Evolutionary conservation across 2,113 vertebrate genomes (phyloP), one percentile per base, ranked within the genome.

Genomic region (Pseudorectes ferrugineus): DNA sequence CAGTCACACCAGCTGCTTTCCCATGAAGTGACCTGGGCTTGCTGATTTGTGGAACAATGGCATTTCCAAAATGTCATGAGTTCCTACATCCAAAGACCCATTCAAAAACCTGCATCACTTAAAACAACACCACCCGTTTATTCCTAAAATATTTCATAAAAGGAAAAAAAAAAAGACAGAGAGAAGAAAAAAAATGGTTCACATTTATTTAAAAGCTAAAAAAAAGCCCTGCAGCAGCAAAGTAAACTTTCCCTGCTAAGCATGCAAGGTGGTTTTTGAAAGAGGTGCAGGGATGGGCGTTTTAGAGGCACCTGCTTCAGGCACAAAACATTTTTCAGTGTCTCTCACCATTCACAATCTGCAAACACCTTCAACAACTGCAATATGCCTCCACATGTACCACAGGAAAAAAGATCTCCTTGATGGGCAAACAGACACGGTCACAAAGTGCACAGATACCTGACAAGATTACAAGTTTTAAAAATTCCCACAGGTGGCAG

Each of bases 281-380:
- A 24, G 45, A 52, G 24, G n/a, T 7, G 1, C 58, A 58, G n/a
- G 71, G 75, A 66, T 31, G 70, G 24, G 45, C 0, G 0, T 67
- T 90, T 70, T 4, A 2, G 82, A 85, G 25, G 71, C 66, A 91
- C 65, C 38, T 85, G 61, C 75, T 95, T 76, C 65, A 82, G 77
- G 85, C 61, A 67, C 6, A 63, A 76, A 89, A 29, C 42, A 61
- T 59, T 79, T 83, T 51, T 78, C 43, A 10, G 35, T 6, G 40
- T 78, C 70, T 88, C 67, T 88, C 77, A 40, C 40, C 12, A 12
- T 40, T 66, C 59, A 55, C 46, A 57, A 52, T 10, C 59, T 72
- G 73, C 55, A 81, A 68, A 29, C 61, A 49, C 23, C 42, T 68
- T 73, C 62, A 40, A 23, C 21, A 62, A 35, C 61, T 45, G 51